Evolutionary conservation across 2,888 invertebrate genomes (phyloP), one percentile per base, ranked within the genome.

Genomic region (Eupithecia dodoneata): DNA sequence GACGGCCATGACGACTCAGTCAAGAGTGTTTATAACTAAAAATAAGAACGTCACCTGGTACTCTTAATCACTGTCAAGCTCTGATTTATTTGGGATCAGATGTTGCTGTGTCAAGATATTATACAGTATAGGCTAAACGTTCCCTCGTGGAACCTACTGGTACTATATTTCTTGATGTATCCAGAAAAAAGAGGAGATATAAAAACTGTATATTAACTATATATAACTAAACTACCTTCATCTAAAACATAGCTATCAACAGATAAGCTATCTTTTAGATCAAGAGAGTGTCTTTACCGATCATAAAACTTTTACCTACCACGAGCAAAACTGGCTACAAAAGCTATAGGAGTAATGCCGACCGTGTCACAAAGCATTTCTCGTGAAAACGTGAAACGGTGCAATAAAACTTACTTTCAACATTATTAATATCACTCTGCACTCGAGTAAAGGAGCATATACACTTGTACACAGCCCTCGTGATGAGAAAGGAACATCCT

Each of bases 321-420:
- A 12, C 63, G 30, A 30, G 18, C 63, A 63, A 63, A 63, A 30
- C 63, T 63, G 12, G 30, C 18, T 63, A 30, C 30, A 30, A 63
- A 63, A 18, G 55, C 55, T 18, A 7, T 59, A 59, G n/a, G 18
- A 59, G 55, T n/a, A 59, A 59, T 65, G 13, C 42, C 10, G 9
- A 7, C 42, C 15, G 66, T 42, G 66, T 15, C 42, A 66, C 42
- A 42, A 66, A 66, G 66, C 41, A 42, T 66, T 66, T 66, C 66
- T 66, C 42, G 15, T 41, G 44, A 69, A 67, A 76, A 66, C 65
- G 30, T 30, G 52, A 55, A 69, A 71, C 63, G 73, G 69, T 49
- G 73, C 69, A 78, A 76, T 76, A 72, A 63, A 76, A 65, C 69
- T 71, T 74, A 65, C 71, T 45, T 63, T 66, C 67, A 63, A 63